These are phyloP conservation scores for Accipiter virgatus DNA, from an alignment of 2,113 vertebrate genomes.

Conservation along the genomic window DNA sequence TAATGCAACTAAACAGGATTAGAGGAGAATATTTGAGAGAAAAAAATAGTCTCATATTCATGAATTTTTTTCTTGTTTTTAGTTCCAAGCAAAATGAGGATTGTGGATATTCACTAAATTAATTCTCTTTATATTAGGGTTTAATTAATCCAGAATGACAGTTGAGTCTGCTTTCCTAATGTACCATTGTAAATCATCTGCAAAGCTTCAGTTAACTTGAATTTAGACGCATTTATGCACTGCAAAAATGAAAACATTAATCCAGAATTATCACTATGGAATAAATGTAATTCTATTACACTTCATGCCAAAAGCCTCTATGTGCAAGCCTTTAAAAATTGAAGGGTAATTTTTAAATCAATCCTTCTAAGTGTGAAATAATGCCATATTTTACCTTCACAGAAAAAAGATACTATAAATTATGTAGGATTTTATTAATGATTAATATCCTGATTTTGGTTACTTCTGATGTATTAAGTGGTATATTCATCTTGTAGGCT, in stretches of 20 bases:
- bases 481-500: not conserved
- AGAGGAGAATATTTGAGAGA: constrained; percentile 43
- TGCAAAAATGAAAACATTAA: constrained; percentile 67
- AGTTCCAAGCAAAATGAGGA: constrained; percentile 47
- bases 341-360: constrained; percentile 64
- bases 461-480: not conserved
- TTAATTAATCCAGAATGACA: constrained; percentile 71
- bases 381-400: constrained; percentile 18
- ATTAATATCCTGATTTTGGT: not conserved
- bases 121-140: constrained; percentile 63
- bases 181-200: constrained; percentile 63
- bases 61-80: constrained; percentile 13
- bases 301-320: constrained; percentile 1
- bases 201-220: constrained; percentile 51
- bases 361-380: constrained; percentile 31
- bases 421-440: not conserved
- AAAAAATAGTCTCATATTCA: constrained; percentile 23
- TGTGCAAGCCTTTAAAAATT: constrained; percentile 32
- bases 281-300: constrained; percentile 65
- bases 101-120: constrained; percentile 54
- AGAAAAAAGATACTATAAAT: not conserved
- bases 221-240: constrained; percentile 25
- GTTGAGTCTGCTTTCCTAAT: constrained; percentile 53
- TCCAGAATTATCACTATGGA: constrained; percentile 62
- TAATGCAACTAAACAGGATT: constrained; percentile 57